Evolutionary conservation across 2,888 invertebrate species (phyloP).

Genomic region (Plusia festucae): DNA sequence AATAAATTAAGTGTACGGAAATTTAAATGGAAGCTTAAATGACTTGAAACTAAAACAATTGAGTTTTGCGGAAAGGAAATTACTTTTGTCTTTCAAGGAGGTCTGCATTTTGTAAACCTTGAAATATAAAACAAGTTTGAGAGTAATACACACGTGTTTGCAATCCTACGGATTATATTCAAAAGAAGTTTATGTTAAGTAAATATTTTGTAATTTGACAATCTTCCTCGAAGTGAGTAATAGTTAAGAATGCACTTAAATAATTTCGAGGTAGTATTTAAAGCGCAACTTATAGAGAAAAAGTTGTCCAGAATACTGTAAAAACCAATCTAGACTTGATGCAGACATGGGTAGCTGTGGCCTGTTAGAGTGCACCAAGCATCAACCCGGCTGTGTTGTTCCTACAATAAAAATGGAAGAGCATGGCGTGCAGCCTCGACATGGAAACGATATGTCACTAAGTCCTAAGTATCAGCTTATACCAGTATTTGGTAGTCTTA

Average conservation of each 20-base stretch:
- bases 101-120: conserved; percentile 48
- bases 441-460: too few species aligned
- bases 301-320: neutral
- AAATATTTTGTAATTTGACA: neutral
- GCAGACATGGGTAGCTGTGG: neutral
- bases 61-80: conserved; percentile 43
- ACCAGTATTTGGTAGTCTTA: too few species aligned
- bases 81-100: conserved; percentile 44
- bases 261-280: neutral
- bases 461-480: too few species aligned
- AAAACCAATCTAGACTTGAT: neutral
- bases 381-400: neutral
- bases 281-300: neutral
- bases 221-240: neutral
- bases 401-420: too few species aligned
- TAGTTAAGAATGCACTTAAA: neutral
- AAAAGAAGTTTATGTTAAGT: neutral
- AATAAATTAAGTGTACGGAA: neutral
- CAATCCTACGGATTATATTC: conserved; percentile 20
- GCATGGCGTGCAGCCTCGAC: too few species aligned
- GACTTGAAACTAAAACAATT: conserved; percentile 22
- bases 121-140: conserved; percentile 39
- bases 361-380: too few species aligned
- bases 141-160: conserved; percentile 40
- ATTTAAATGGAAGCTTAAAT: neutral